A percentile compares a stretch with the other conserved stretches of the same genome.
Conservation (phyloP, 2,113 vertebrate species). For the Nesoenas mayeri region DNA sequence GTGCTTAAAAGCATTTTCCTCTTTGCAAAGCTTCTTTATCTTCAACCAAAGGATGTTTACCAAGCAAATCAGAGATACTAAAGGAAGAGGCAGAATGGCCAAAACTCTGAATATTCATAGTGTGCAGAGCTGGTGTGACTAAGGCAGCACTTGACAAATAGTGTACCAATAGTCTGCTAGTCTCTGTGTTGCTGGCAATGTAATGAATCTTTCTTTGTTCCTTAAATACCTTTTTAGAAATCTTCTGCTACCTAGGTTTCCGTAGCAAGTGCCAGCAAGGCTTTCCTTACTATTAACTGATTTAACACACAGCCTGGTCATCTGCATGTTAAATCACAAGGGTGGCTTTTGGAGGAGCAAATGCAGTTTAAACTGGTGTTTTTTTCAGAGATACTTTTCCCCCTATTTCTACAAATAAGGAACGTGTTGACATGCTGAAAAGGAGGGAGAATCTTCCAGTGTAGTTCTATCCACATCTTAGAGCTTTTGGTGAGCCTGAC, state of each 20-base stretch:
- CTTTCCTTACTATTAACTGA: background rate
- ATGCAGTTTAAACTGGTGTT: background rate
- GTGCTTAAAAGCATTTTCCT: constrained; percentile 57
- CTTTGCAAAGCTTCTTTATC: constrained; percentile 66
- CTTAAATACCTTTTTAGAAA: constrained; percentile 38
- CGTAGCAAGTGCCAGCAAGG: background rate
- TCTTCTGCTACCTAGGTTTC: constrained; percentile 32
- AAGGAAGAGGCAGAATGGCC: constrained; percentile 39
- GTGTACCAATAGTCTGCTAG: constrained; percentile 36
- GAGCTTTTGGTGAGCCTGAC: background rate
- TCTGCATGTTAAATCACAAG: background rate
- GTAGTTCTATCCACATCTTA: background rate
- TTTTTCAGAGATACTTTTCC: background rate
- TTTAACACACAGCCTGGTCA: background rate
- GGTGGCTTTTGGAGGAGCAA: background rate
- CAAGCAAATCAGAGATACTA: constrained; percentile 28
- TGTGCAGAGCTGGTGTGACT: background rate
- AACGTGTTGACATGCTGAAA: background rate
- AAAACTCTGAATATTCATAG: constrained; percentile 11
- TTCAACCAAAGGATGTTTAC: constrained; percentile 58
- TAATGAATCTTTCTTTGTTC: constrained; percentile 43
- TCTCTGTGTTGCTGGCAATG: constrained; percentile 26
- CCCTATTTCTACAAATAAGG: background rate
- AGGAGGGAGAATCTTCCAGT: background rate
- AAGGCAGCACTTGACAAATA: constrained; percentile 42